Percentiles rank a stretch among this genome's conserved stretches.
These are phyloP conservation scores for Pollenia labialis DNA, from an alignment of 2,888 invertebrate genomes.

Conservation along the genomic window DNA sequence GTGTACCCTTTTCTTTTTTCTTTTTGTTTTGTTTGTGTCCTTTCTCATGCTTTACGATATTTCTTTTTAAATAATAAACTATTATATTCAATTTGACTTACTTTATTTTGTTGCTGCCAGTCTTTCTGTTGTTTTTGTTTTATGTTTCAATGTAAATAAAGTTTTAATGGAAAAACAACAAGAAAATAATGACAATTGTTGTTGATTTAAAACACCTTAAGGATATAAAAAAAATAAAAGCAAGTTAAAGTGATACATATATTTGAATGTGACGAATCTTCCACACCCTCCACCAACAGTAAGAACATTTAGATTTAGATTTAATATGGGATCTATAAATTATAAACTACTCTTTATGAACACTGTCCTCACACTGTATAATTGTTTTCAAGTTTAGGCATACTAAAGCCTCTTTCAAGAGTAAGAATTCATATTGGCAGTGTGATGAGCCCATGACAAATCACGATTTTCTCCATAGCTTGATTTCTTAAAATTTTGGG, in stretches of 20 bases:
- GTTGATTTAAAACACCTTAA: conserved; percentile 54
- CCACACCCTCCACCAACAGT: not conserved
- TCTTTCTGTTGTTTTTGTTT: not conserved
- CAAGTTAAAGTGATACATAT: not conserved
- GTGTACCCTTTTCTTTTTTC: not conserved
- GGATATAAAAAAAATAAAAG: conserved; percentile 46
- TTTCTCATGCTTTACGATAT: conserved; percentile 29
- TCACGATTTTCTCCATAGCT: too few species aligned
- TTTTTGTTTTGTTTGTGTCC: not conserved
- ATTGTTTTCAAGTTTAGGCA: too few species aligned
- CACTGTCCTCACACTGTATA: too few species aligned
- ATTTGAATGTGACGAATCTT: not conserved
- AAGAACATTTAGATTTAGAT: too few species aligned
- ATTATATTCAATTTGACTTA: conserved; percentile 67
- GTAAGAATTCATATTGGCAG: too few species aligned
- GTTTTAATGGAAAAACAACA: conserved; percentile 60
- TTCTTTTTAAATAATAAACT: conserved; percentile 60
- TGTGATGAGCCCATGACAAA: too few species aligned
- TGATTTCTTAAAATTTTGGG: too few species aligned
- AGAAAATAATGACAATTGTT: conserved; percentile 55
- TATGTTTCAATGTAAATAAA: conserved; percentile 59
- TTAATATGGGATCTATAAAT: too few species aligned
- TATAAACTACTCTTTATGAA: too few species aligned
- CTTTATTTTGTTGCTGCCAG: conserved; percentile 46
- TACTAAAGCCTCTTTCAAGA: too few species aligned